Evolutionary conservation across 92 coral and sea anemone genomes (phyloP), one percentile per base, ranked within the genome.

Genomic region (Desmophyllum pertusum): DNA sequence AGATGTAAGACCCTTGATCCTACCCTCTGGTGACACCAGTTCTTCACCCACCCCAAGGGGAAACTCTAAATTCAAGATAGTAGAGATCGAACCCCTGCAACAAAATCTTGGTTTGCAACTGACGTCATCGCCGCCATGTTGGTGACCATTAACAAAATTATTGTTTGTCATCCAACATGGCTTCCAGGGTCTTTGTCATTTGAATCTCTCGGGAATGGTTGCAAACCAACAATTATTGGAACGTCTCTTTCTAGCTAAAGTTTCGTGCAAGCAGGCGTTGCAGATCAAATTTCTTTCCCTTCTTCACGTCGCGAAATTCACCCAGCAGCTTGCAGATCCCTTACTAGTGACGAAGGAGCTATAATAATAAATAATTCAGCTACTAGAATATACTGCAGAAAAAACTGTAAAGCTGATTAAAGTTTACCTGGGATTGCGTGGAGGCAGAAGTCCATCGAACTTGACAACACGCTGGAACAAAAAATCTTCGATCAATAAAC

Each of bases 371-470:
- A n/a, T 21, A n/a, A 71, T 23, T 23, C 31, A 39, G 14, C 31
- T 2, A 11, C 33, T n/a, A n/a, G 33, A 27, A 5, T 21, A 25
- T 27, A 25, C 0, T 59, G 21, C 1, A 9, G 51, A 52, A 10
- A 7, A 0, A 15, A 2, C 10, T 30, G 1, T 6, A 17, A 10
- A 38, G 51, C 21, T 25, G 1, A 15, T 5, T 38, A n/a, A 6
- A n/a, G 19, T 23, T 14, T 68, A 68, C 84, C 84, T 68, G 63
- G 21, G 75, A 31, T 50, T 80, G 76, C 36, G 64, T 36, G 1
- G 68, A 41, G 18, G 65, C 65, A 11, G 84, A 80, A 30, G 36
- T 80, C 84, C 84, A 80, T 48, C 84, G 84, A 25, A 69, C 76
- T n/a, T 38, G 15, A 30, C 40, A 33, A 21, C 84, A 48, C n/a